phyloP scores from a whole-genome alignment of 2,888 invertebrate species.

The Cryptocephalus moraei region DNA sequence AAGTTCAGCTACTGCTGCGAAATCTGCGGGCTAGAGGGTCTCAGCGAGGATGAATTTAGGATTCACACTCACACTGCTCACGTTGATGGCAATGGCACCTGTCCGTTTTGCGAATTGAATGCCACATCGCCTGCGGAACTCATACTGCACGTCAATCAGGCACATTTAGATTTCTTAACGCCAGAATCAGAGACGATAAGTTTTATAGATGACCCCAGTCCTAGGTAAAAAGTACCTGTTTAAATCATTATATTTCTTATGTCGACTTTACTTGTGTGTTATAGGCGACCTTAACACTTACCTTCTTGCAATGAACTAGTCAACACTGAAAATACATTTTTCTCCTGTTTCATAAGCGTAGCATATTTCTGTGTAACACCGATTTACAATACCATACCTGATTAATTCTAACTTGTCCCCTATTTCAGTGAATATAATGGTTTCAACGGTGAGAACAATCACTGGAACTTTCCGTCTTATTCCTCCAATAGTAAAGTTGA shows the following conservation, averaged over 20 bases:
- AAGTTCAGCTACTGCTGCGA: conserved; percentile 58
- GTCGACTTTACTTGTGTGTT: no score
- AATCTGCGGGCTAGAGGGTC: conserved; percentile 74
- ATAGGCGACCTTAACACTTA: no score
- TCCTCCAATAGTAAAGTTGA: conserved; percentile 21
- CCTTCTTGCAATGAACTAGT: no score
- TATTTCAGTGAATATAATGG: conserved; percentile 29
- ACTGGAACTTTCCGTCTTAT: conserved; percentile 25
- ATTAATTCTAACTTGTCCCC: neutral
- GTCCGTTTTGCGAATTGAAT: conserved; percentile 73
- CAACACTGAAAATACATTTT: no score
- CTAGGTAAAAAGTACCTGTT: conserved; percentile 26
- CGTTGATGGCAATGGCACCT: conserved; percentile 66
- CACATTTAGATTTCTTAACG: conserved; percentile 74
- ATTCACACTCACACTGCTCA: conserved; percentile 69
- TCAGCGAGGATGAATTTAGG: conserved; percentile 69
- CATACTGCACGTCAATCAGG: conserved; percentile 69
- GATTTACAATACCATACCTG: neutral
- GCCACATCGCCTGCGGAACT: conserved; percentile 65
- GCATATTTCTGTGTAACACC: no score
- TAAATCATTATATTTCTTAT: neutral
- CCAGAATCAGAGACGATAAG: conserved; percentile 69
- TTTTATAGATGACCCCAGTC: conserved; percentile 61
- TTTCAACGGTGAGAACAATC: conserved; percentile 23
- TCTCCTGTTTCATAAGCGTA: no score